These are phyloP conservation scores for Polyergus mexicanus DNA, from an alignment of 1,140 invertebrate species.

Conservation along the genomic window DNA sequence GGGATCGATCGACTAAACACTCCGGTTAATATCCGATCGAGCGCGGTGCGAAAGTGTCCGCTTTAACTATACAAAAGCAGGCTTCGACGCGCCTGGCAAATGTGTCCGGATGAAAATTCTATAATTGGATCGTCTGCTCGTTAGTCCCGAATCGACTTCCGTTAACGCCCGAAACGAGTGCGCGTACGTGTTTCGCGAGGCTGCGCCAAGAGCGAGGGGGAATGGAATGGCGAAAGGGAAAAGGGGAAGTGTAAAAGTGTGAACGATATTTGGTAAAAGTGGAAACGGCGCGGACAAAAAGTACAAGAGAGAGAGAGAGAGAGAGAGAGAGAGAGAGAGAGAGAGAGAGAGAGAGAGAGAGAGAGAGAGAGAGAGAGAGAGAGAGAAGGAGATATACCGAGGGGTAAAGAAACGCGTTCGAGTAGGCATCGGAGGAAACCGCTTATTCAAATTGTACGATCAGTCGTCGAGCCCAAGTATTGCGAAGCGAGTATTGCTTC, in stretches of 20 bases:
- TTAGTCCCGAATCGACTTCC: slow-evolving; percentile 82
- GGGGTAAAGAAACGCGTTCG: background rate
- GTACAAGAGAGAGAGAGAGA: too few species aligned
- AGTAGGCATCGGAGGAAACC: slow-evolving; percentile 48
- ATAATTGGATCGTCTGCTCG: slow-evolving; percentile 82
- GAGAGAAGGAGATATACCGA: background rate
- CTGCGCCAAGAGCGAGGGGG: slow-evolving; percentile 22
- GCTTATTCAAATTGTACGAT: slow-evolving; percentile 70
- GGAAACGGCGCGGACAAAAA: slow-evolving; percentile 23
- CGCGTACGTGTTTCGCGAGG: slow-evolving; percentile 45
- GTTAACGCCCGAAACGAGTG: slow-evolving; percentile 76
- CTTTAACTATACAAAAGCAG: slow-evolving; percentile 68
- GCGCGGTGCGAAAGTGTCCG: slow-evolving; percentile 31
- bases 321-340: too few species aligned
- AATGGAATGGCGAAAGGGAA: slow-evolving; percentile 53
- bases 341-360: too few species aligned
- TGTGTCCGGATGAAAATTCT: slow-evolving; percentile 80
- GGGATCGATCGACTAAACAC: slow-evolving; percentile 65
- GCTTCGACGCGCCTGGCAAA: slow-evolving; percentile 61
- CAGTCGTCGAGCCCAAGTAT: background rate
- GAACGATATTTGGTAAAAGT: slow-evolving; percentile 46
- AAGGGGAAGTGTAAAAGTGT: slow-evolving; percentile 63
- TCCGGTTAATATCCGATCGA: slow-evolving; percentile 50
- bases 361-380: too few species aligned
- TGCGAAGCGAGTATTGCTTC: slow-evolving; percentile 29